Evolutionary conservation across 1,140 invertebrate genomes (phyloP), one percentile per base, ranked within the genome.

Genomic region (Argopecten irradians): DNA sequence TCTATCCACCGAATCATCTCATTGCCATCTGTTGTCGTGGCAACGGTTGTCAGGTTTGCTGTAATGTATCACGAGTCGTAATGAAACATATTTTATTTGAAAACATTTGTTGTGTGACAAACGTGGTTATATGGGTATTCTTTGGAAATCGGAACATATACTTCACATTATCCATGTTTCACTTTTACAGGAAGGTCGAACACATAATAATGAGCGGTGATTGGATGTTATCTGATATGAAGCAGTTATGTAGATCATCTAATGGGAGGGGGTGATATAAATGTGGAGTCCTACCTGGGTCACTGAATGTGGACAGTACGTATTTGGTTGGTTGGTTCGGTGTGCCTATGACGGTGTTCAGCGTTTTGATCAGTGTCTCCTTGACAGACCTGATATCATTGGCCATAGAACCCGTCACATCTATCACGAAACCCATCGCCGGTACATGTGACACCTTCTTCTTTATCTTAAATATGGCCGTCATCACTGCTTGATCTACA

Each of bases 371-470:
- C 1, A 90, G 87, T 36, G 89, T 89, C 1, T 89, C 83, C 82
- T 90, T 89, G 13, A 93, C 92, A 34, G 91, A 91, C 2, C 55
- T 86, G 33, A 93, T 92, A 9, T 93, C 92, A 32, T 92, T 86
- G 13, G 89, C 87, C 92, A 93, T 93, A 0, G 92, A 93, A 14
- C 91, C 91, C 0, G 92, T 91, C 28, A 88, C 88, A 82, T 93
- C 92, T 35, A 93, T 90, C 19, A 92, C 92, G 86, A 93, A 91
- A 7, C 92, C 91, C 14, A 93, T 82, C 14, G 92, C 91, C 14
- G 35, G 14, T n/a, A 34, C 43, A 34, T 41, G 34, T 19, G 28
- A 28, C 33, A 43, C 11, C 83, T 86, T 87, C 16, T 41, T 41
- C 14, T 87, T 34, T 2, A 86, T 3, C 14, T 82, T 82, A 43